Evolutionary conservation across 2,113 vertebrate genomes (phyloP).

Genomic region (Scytalopus superciliaris): DNA sequence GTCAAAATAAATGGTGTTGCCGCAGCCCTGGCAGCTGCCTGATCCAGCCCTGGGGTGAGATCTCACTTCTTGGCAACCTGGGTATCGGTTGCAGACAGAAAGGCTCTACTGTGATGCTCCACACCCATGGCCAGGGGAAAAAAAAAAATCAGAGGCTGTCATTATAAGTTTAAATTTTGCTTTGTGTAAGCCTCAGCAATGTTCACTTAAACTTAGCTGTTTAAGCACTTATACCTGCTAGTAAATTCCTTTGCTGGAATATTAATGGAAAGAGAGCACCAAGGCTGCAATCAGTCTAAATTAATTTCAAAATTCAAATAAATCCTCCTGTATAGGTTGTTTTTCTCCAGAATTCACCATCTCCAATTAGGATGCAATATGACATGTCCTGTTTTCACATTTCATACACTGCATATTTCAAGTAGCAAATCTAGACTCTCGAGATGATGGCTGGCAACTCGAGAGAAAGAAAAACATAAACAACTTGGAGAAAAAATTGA

Average conservation of each 20-base stretch:
- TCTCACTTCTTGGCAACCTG: background rate
- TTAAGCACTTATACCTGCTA: background rate
- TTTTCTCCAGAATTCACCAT: slow-evolving; percentile 18
- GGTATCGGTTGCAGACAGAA: background rate
- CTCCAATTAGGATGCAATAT: slow-evolving; percentile 49
- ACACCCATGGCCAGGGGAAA: background rate
- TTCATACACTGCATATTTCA: slow-evolving; percentile 28
- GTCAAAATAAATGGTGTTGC: background rate
- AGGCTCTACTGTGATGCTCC: background rate
- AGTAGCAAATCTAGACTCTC: slow-evolving; percentile 20
- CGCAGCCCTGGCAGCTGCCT: background rate
- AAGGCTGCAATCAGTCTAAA: background rate
- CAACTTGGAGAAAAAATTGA: background rate
- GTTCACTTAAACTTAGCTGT: background rate
- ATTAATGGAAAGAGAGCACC: background rate
- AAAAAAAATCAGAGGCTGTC: background rate
- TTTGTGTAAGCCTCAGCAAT: background rate
- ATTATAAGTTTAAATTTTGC: background rate
- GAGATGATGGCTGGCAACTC: slow-evolving; percentile 44
- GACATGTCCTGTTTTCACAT: slow-evolving; percentile 46
- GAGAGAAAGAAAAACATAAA: slow-evolving; percentile 38
- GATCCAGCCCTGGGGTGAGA: background rate
- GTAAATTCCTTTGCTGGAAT: slow-evolving; percentile 12
- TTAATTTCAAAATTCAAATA: slow-evolving; percentile 27
- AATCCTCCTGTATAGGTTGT: background rate